These are phyloP conservation scores for Falco columbarius DNA, from an alignment of 2,797 vertebrate genomes.

Conservation along the genomic window DNA sequence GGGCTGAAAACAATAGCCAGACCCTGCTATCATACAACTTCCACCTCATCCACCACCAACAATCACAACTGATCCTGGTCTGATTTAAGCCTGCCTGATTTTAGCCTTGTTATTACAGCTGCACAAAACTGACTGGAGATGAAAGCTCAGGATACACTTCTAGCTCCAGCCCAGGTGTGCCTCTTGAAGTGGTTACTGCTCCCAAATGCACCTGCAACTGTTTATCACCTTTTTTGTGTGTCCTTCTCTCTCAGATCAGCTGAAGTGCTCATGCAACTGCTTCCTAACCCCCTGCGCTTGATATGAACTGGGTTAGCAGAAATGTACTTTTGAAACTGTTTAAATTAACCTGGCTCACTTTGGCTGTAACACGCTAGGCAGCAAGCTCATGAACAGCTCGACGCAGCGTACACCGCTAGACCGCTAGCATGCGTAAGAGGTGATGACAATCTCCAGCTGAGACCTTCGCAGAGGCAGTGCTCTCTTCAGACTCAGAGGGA, in stretches of 20 bases:
- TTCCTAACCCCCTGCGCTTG: not conserved
- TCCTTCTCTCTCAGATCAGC: not conserved
- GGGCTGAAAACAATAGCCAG: not conserved
- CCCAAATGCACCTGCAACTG: constrained; percentile 18
- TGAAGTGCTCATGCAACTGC: not conserved
- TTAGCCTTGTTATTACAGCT: not conserved
- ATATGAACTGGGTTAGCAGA: not conserved
- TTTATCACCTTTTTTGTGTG: not conserved
- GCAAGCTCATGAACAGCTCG: not conserved
- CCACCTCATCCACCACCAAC: not conserved
- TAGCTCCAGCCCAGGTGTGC: constrained; percentile 3
- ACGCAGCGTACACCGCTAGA: not conserved
- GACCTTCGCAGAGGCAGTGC: not conserved
- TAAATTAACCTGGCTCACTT: not conserved
- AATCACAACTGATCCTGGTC: not conserved
- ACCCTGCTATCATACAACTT: not conserved
- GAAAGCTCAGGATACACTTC: not conserved
- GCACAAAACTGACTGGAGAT: not conserved
- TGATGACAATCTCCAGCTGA: not conserved
- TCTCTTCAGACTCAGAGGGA: not conserved
- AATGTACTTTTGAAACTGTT: not conserved
- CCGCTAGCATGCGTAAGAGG: not conserved
- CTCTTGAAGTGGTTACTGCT: not conserved
- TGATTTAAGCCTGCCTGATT: not conserved
- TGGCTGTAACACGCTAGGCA: not conserved